These are phyloP conservation scores for Cheirogaleus medius DNA, from an alignment of 2,113 vertebrate species.

Conservation along the genomic window DNA sequence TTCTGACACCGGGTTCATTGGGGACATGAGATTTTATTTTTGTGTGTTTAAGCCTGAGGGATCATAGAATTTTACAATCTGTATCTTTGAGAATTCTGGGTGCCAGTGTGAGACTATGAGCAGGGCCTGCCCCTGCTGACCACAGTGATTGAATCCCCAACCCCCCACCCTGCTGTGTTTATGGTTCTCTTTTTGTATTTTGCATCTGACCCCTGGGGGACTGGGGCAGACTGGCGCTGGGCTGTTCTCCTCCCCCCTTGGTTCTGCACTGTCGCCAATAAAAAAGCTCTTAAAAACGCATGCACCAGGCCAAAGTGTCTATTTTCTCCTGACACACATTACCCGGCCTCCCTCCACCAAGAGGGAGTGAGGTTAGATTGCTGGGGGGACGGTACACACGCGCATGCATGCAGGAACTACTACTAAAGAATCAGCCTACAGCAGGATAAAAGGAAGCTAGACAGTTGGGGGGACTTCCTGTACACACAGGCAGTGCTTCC, in stretches of 20 bases:
- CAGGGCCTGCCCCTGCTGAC: slow-evolving; percentile 13
- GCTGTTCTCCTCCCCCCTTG: slow-evolving; percentile 19
- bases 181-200: slow-evolving; percentile 76
- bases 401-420: too few species aligned
- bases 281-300: slow-evolving; percentile 65
- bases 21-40: slow-evolving; percentile 35
- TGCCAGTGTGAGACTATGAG: slow-evolving; percentile 13
- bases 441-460: background rate
- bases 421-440: background rate
- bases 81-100: slow-evolving; percentile 29
- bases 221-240: slow-evolving; percentile 32
- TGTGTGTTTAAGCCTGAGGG: slow-evolving; percentile 1
- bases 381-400: background rate
- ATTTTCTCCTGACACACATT: background rate
- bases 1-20: background rate
- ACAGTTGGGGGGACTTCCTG: background rate
- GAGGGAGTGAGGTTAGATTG: background rate
- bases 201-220: slow-evolving; percentile 65
- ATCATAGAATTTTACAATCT: background rate
- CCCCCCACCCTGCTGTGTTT: slow-evolving; percentile 50
- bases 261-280: slow-evolving; percentile 79
- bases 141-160: background rate
- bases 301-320: background rate
- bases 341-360: background rate
- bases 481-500: background rate